Evolutionary conservation across 2,888 invertebrate species (phyloP), one percentile per base, ranked within the genome.

Genomic region (Aphodius granarius): DNA sequence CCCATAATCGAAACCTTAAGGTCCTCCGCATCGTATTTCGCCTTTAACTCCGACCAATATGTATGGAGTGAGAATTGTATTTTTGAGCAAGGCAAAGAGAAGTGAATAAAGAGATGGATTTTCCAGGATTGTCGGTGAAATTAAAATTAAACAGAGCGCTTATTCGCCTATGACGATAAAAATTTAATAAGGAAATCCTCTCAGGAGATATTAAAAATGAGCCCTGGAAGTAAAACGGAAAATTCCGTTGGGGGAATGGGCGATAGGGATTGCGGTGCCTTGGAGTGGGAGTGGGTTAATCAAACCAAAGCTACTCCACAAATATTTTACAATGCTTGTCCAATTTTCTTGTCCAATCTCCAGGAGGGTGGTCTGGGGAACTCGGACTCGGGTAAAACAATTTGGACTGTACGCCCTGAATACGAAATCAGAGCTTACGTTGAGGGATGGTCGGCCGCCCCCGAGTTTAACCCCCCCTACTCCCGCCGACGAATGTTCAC

Each of bases 331-430:
- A 83, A 84, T 83, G 81, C 81, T 82, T 82, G 83, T 83, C 83
- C 83, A 83, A 84, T 84, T 84, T 85, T 84, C 83, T 82, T 83
- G 83, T 83, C 81, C 83, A 83, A 83, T 84, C 83, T 83, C 83
- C 82, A 72, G 63, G 75, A 23, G 43, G 43, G 22, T 73, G 81
- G 79, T 80, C 80, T 80, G 80, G 82, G 82, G 76, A 65, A 74
- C 64, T 70, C 76, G 73, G 22, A 62, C 22, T 81, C 83, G 82
- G 83, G 82, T 82, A 84, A 84, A 86, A 85, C 85, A 85, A 84
- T 85, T 85, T 84, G 81, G 81, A 81, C 79, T 79, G 81, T 80
- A 82, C 81, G 80, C 79, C 78, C 80, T 81, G 83, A 84, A 84
- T 84, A 83, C 83, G 79, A 80, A 84, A 84, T 84, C 82, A 80